Base-by-base conservation (phyloP, 2,113 vertebrate genomes). In the Nothobranchius kuhntae region DNA sequence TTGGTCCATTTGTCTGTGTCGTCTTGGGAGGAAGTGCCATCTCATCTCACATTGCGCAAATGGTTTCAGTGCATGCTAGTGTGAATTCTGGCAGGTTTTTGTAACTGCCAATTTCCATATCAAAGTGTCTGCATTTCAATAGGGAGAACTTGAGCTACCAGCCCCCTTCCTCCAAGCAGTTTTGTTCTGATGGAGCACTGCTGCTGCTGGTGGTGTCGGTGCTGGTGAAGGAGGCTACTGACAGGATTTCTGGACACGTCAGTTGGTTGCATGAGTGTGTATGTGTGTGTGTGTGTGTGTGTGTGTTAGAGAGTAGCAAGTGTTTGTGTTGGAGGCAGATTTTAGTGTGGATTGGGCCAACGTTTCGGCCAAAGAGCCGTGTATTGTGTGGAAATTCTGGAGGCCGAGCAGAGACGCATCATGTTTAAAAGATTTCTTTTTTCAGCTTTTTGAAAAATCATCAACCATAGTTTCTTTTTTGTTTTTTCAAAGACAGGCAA, bases 61-160 rank as follows among this genome's bases (percentile, higher is more conserved):
- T 91, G 91, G 89, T 85, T 91, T 89, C 87, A 89, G 80, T 89
- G 71, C 82, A 71, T 47, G 68, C 87, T 71, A 80, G 89, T 93
- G 90, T 90, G 90, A 91, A 89, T 92, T 90, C 86, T 90, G 75
- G 85, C 87, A 47, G 84, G 64, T 89, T 89, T 91, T 89, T 90
- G 83, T 86, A 88, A 83, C 86, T 82, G 65, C 67, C 66, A 83
- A 93, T 93, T 92, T 93, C 86, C 91, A 93, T 93, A 90, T 92
- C 91, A 93, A 93, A 93, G 92, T 92, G 89, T 85, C 80, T 83
- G 88, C 85, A 89, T 92, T 88, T 92, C 88, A 92, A 92, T 89
- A 56, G 87, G 75, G 83, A 89, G 81, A 91, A 91, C 85, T 88
- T 87, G 83, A 89, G 88, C 85, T 88, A 79, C 87, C 90, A 90